Base-by-base conservation (phyloP, 2,797 vertebrate genomes). In the Propithecus perrieri region DNA sequence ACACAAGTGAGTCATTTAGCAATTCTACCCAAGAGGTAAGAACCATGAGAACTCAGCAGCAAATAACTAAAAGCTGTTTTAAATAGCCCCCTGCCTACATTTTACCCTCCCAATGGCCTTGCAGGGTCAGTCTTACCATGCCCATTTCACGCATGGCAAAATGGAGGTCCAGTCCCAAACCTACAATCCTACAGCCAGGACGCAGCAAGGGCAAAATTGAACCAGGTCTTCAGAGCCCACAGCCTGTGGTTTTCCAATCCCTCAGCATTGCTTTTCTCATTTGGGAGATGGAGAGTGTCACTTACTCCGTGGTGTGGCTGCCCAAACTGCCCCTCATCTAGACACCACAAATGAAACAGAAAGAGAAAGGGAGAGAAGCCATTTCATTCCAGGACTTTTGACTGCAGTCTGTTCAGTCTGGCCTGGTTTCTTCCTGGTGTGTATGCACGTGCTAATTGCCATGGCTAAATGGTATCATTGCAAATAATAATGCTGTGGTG, bases 321-420 rank as follows among this genome's bases (percentile, higher is more conserved):
- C 76, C 81, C 80, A 74, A 59, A 59, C 26, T 15, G 8, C 35
- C 15, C 50, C 84, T 83, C 1, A 4, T 84, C n/a, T 79, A 53
- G 55, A 88, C 22, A 48, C 88, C 92, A 86, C 63, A 92, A 89
- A 80, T 91, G 87, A 83, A 91, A 59, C 85, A 81, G 35, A 92
- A 88, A 92, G 80, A 85, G 57, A 88, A 46, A 92, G 53, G 78
- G 89, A 93, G 59, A 65, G 33, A 74, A 79, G 76, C 78, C 91
- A 95, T 96, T 84, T 93, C 85, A 74, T 90, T 88, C 81, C 59
- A 89, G 91, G 71, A 71, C 76, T 59, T 72, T 92, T 93, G 85
- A 94, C 86, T 35, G 46, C 75, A 85, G 83, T 85, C 93, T 91
- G 88, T 95, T 95, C 87, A n/a, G 33, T 83, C 90, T 92, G 75